These are phyloP conservation scores for Phainopepla nitens DNA, from an alignment of 2,113 vertebrate genomes.

Conservation along the genomic window DNA sequence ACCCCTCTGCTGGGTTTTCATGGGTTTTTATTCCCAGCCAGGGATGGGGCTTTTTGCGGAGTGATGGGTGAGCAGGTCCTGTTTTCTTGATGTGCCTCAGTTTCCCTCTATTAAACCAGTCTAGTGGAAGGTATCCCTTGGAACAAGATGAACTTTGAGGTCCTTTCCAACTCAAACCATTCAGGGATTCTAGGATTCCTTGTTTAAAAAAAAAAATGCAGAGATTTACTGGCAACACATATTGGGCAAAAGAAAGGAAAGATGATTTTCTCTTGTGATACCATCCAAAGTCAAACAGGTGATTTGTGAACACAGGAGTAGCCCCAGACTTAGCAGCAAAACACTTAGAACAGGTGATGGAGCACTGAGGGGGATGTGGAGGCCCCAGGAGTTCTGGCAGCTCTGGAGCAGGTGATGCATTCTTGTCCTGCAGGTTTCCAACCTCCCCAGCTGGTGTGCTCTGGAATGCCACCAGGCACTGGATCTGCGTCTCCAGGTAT, in stretches of 20 bases:
- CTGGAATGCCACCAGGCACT: background rate
- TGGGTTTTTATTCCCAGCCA: background rate
- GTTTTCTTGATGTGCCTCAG: background rate
- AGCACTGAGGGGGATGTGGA: background rate
- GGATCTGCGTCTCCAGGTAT: background rate
- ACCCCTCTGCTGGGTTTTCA: background rate
- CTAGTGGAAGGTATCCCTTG: background rate
- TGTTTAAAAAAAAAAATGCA: background rate
- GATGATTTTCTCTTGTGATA: background rate
- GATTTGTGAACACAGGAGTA: background rate
- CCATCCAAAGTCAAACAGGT: background rate
- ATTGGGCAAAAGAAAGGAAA: background rate
- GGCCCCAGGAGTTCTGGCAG: background rate
- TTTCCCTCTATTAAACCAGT: background rate
- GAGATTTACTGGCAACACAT: background rate
- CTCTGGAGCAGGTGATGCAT: rapidly evolving
- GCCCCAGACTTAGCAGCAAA: background rate
- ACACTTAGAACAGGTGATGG: background rate
- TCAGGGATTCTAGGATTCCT: background rate
- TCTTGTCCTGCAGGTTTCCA: background rate
- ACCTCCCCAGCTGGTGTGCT: background rate
- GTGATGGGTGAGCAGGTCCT: background rate
- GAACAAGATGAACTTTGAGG: background rate
- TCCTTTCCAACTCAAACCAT: background rate
- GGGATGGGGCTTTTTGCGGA: background rate